Percentiles rank a stretch among this genome's conserved stretches.
These are phyloP conservation scores for Cryptophagus acutangulus DNA, from an alignment of 2,888 invertebrate genomes.

Conservation along the genomic window DNA sequence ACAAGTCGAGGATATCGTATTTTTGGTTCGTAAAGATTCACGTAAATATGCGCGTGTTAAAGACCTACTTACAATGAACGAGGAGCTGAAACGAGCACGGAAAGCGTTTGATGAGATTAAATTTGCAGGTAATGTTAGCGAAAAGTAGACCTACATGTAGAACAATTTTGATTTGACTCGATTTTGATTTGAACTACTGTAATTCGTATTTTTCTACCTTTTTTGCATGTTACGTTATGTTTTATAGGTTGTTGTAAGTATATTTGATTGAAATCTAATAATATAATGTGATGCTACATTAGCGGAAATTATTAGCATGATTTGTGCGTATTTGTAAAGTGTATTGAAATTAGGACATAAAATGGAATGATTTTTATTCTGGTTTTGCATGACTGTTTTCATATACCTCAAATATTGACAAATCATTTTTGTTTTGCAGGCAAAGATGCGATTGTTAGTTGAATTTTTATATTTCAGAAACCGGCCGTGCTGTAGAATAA, in stretches of 20 bases:
- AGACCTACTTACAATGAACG: slow-evolving; percentile 96
- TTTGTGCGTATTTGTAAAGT: too few species aligned
- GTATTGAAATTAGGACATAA: too few species aligned
- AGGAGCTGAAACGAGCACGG: slow-evolving; percentile 95
- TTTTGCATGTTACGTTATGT: not conserved
- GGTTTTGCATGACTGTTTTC: not conserved
- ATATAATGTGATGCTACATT: too few species aligned
- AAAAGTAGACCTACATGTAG: slow-evolving; percentile 16
- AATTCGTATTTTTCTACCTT: not conserved
- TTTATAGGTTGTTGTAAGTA: too few species aligned
- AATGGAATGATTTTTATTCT: not conserved
- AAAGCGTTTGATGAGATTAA: slow-evolving; percentile 99
- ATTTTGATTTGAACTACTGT: not conserved
- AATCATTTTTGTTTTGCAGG: slow-evolving; percentile 27
- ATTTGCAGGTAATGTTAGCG: slow-evolving; percentile 78
- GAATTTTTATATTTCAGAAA: too few species aligned
- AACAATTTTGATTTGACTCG: too few species aligned
- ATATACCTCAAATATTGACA: too few species aligned
- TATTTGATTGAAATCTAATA: too few species aligned
- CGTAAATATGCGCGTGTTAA: slow-evolving; percentile 97
- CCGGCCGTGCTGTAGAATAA: too few species aligned
- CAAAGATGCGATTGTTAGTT: slow-evolving; percentile 29
- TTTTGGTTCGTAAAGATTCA: slow-evolving; percentile 89
- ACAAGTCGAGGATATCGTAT: slow-evolving; percentile 97
- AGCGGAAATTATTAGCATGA: too few species aligned